These are phyloP conservation scores for Eufriesea mexicana DNA, from an alignment of 1,140 invertebrate species.

Conservation along the genomic window DNA sequence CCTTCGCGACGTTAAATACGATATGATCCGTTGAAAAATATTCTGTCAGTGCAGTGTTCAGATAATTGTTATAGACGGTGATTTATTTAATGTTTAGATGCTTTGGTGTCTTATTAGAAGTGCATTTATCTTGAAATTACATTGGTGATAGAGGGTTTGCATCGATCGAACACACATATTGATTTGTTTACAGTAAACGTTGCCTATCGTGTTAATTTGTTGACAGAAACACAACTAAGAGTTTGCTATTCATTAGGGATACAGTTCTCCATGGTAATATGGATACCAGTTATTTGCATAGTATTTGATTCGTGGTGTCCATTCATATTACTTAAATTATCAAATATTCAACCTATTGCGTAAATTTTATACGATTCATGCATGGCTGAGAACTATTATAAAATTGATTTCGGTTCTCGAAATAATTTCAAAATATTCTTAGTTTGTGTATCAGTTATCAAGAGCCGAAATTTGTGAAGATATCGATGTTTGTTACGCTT, in stretches of 20 bases:
- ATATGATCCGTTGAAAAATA: not conserved
- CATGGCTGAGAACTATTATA: no score
- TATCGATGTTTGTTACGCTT: no score
- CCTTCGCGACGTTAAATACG: not conserved
- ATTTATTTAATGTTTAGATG: not conserved
- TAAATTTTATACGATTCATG: not conserved
- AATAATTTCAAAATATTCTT: no score
- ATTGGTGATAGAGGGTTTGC: not conserved
- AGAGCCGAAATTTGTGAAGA: no score
- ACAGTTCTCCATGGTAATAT: slow-evolving; percentile 4
- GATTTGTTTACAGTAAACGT: slow-evolving; percentile 4
- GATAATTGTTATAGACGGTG: no score
- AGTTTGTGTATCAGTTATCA: no score
- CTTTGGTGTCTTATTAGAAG: not conserved
- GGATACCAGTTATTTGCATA: not conserved
- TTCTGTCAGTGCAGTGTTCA: not conserved
- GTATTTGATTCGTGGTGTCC: slow-evolving; percentile 8
- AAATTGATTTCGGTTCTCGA: no score
- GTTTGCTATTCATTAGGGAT: not conserved
- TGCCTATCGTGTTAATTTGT: slow-evolving; percentile 21
- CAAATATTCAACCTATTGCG: not conserved
- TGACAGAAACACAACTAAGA: slow-evolving; percentile 26
- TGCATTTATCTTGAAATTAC: not conserved
- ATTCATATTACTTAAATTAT: not conserved
- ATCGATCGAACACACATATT: not conserved